phyloP scores from a whole-genome alignment of 2,113 vertebrate genomes.

The Poecilia latipinna region DNA sequence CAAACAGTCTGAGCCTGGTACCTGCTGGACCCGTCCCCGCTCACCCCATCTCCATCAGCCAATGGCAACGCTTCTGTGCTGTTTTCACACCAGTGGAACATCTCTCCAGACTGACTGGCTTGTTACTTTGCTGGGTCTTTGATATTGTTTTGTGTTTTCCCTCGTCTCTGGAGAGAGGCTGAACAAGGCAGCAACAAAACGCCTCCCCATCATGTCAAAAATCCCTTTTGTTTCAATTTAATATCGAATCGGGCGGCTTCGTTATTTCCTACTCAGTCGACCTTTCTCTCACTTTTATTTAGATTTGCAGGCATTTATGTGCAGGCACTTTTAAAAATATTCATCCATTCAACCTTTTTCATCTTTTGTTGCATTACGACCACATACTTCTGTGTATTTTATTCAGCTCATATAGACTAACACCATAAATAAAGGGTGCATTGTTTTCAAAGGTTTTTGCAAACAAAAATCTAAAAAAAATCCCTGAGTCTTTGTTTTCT shows the following conservation, averaged over 20 bases:
- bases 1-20: constrained; percentile 16
- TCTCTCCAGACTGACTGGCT: constrained; percentile 42
- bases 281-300: constrained; percentile 6
- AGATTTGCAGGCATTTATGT: background rate
- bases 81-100: constrained; percentile 46
- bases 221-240: background rate
- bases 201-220: background rate
- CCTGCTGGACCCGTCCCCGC: constrained; percentile 32
- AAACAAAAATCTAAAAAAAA: background rate
- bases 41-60: constrained; percentile 43
- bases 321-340: background rate
- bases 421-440: background rate
- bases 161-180: constrained; percentile 5
- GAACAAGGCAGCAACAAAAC: constrained; percentile 53
- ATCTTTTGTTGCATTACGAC: background rate
- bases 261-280: background rate
- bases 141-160: constrained; percentile 41
- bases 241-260: background rate
- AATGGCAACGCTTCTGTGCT: constrained; percentile 40
- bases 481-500: background rate
- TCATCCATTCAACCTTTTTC: background rate
- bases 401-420: background rate
- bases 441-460: background rate
- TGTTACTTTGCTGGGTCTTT: constrained; percentile 59
- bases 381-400: background rate